These are phyloP conservation scores for Nautilus pompilius DNA, from an alignment of 1,140 invertebrate species.

Conservation along the genomic window DNA sequence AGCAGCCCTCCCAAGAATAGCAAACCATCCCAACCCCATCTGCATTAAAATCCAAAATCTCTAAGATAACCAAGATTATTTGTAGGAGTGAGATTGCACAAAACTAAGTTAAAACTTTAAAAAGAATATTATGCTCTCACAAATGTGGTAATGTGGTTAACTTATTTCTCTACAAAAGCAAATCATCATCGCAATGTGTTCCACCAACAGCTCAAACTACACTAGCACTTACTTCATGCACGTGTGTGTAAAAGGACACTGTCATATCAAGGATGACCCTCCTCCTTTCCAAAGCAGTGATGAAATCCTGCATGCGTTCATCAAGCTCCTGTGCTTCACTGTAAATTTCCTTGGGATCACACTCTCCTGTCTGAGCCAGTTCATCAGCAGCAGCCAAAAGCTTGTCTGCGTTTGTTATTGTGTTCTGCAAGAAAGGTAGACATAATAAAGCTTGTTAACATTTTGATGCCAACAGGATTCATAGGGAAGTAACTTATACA, in stretches of 20 bases:
- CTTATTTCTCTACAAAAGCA: not conserved
- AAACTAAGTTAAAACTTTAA: too few species aligned
- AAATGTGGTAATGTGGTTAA: too few species aligned
- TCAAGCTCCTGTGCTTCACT: slow-evolving; percentile 86
- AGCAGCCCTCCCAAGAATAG: too few species aligned
- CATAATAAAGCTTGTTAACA: not conserved
- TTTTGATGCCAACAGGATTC: too few species aligned
- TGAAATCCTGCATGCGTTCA: slow-evolving; percentile 82
- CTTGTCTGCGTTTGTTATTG: slow-evolving; percentile 98
- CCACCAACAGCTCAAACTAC: too few species aligned
- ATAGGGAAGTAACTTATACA: too few species aligned
- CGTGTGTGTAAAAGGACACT: slow-evolving; percentile 93
- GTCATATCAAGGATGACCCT: slow-evolving; percentile 85
- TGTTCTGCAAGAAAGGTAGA: slow-evolving; percentile 72
- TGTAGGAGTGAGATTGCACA: too few species aligned
- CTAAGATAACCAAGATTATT: too few species aligned
- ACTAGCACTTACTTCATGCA: slow-evolving; percentile 76
- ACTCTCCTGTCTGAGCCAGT: slow-evolving; percentile 91
- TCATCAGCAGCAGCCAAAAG: slow-evolving; percentile 92
- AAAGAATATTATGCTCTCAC: too few species aligned
- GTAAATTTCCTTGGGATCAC: slow-evolving; percentile 92
- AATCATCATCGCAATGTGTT: not conserved
- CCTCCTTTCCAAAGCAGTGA: slow-evolving; percentile 89
- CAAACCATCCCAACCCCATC: too few species aligned
- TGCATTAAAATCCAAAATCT: too few species aligned